A percentile compares a stretch with the other conserved stretches of the same genome.
Conservation (phyloP, 2,113 vertebrate genomes). For the Choloepus hoffmanni region DNA sequence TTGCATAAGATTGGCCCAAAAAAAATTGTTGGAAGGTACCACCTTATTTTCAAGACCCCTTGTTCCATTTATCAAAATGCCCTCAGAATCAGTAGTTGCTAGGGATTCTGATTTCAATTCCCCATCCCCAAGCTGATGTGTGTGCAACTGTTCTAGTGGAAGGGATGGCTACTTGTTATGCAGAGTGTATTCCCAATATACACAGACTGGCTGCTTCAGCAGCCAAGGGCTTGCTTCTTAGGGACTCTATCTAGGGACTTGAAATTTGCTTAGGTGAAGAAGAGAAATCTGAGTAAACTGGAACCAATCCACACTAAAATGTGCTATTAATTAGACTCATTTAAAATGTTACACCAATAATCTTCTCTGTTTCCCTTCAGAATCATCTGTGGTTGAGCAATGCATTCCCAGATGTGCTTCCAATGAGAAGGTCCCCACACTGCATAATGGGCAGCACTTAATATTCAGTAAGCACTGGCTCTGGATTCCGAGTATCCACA, state of each 20-base stretch:
- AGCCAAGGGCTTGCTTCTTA: neutral
- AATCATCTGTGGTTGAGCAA: neutral
- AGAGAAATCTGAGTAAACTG: neutral
- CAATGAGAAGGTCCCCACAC: neutral
- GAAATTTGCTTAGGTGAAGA: slow-evolving; percentile 23
- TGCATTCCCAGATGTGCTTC: neutral
- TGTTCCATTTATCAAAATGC: slow-evolving; percentile 57
- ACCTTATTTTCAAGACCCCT: slow-evolving; percentile 72
- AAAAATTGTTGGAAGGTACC: slow-evolving; percentile 34
- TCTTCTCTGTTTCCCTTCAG: neutral
- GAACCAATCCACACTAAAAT: neutral
- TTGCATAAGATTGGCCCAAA: slow-evolving; percentile 72
- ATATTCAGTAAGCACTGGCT: neutral
- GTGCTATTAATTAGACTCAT: neutral
- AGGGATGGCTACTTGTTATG: slow-evolving; percentile 54
- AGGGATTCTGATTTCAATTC: slow-evolving; percentile 70
- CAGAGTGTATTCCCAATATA: neutral
- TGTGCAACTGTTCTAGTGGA: slow-evolving; percentile 45
- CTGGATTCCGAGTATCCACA: too few relatives aligned
- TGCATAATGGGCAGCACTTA: neutral
- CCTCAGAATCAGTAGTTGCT: slow-evolving; percentile 53
- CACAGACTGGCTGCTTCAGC: slow-evolving; percentile 16
- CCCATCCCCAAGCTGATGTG: neutral
- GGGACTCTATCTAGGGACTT: neutral
- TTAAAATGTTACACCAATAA: neutral